A percentile compares a stretch with the other conserved stretches of the same genome.
Evolutionary conservation across 2,113 vertebrate species (phyloP).

Genomic region (Tachysurus vachellii): DNA sequence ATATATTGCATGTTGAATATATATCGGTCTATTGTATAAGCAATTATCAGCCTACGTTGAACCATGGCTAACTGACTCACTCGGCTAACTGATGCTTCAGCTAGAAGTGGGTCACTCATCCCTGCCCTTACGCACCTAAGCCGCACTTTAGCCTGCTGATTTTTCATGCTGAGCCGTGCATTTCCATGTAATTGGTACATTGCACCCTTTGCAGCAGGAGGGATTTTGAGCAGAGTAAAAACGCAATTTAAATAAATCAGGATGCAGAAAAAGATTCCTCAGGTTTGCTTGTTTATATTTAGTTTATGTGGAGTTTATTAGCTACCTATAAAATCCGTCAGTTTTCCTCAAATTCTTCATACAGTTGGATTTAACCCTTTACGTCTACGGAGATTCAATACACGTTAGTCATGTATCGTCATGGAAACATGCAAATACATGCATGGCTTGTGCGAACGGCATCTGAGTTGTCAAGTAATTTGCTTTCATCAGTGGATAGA

Average conservation of each 20-base stretch:
- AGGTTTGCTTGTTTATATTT: not conserved
- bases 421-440: not conserved
- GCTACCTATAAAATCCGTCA: not conserved
- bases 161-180: not conserved
- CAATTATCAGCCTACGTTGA: not conserved
- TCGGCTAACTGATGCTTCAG: not conserved
- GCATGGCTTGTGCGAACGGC: not conserved
- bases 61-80: not conserved
- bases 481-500: not conserved
- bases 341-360: not conserved
- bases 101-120: slow-evolving; percentile 7
- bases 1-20: not conserved
- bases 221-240: not conserved
- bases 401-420: not conserved
- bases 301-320: not conserved
- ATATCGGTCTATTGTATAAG: not conserved
- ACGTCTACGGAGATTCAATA: not conserved
- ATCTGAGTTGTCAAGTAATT: not conserved
- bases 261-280: not conserved
- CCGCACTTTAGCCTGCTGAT: not conserved
- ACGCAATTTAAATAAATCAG: not conserved
- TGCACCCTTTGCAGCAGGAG: not conserved
- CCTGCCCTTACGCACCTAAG: not conserved
- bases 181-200: slow-evolving; percentile 9
- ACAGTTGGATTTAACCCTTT: slow-evolving; percentile 28